A percentile compares a stretch with the other conserved stretches of the same genome.
phyloP scores from a whole-genome alignment of 2,888 invertebrate species.

The Epiblema foenella region DNA sequence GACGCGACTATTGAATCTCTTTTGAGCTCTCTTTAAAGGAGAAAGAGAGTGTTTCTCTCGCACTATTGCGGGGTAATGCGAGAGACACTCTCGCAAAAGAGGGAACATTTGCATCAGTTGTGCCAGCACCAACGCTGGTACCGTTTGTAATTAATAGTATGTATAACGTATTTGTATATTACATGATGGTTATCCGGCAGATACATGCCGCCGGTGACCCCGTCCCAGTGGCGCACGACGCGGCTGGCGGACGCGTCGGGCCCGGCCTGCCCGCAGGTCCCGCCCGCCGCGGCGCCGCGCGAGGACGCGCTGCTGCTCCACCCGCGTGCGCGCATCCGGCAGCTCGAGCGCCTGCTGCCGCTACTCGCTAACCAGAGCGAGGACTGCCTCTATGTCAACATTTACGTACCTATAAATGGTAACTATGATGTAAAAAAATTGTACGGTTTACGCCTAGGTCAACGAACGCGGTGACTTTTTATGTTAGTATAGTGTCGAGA shows the following conservation, averaged over 20 bases:
- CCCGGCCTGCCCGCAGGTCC: constrained; percentile 95
- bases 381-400: constrained; percentile 98
- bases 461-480: too few relatives aligned
- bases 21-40: too few relatives aligned
- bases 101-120: too few relatives aligned
- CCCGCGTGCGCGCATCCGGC: constrained; percentile 93
- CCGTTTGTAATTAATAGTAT: background rate
- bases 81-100: too few relatives aligned
- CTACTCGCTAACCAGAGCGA: constrained; percentile 96
- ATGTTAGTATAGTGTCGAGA: too few relatives aligned
- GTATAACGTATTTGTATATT: background rate
- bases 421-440: background rate
- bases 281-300: constrained; percentile 75
- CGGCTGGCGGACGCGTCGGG: constrained; percentile 92
- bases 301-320: constrained; percentile 88
- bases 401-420: constrained; percentile 94
- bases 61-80: too few relatives aligned
- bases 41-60: too few relatives aligned
- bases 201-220: constrained; percentile 98
- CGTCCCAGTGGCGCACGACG: constrained; percentile 93
- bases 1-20: too few relatives aligned
- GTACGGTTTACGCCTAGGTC: too few relatives aligned
- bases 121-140: too few relatives aligned
- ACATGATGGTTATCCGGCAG: constrained; percentile 62
- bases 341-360: constrained; percentile 93